These are phyloP conservation scores for Dufourea novaeangliae DNA, from an alignment of 1,140 invertebrate species.

Conservation along the genomic window DNA sequence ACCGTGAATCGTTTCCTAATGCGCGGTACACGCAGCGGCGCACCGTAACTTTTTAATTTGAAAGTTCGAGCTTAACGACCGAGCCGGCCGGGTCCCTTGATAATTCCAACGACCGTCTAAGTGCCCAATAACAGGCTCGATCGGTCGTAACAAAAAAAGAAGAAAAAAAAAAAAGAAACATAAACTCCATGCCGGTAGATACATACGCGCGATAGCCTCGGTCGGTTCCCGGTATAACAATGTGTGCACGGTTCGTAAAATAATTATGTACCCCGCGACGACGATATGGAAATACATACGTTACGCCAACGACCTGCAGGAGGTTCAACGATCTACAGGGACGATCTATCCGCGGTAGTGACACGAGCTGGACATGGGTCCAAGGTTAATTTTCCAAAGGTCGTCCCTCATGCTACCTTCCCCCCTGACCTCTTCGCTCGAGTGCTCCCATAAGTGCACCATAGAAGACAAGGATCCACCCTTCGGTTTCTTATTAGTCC, in stretches of 20 bases:
- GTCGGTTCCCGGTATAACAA: not conserved
- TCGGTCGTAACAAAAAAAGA: too few relatives aligned
- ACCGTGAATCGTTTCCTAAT: constrained; percentile 34
- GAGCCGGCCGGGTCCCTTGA: not conserved
- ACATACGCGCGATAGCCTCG: constrained; percentile 2
- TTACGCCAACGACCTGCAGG: not conserved
- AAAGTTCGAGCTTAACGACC: constrained; percentile 11
- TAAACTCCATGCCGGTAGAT: constrained; percentile 1
- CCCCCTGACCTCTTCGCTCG: not conserved
- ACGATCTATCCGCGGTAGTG: not conserved
- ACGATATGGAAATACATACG: constrained; percentile 2
- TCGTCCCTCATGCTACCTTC: not conserved
- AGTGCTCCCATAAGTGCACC: constrained; percentile 52
- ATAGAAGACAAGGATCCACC: constrained; percentile 9
- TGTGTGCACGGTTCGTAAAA: not conserved
- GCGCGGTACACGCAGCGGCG: not conserved
- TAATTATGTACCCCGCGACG: not conserved
- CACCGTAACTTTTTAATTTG: constrained; percentile 36
- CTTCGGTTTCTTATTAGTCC: constrained; percentile 65
- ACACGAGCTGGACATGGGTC: not conserved
- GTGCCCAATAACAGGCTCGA: constrained; percentile 4
- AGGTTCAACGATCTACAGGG: not conserved
- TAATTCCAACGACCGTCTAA: constrained; percentile 9
- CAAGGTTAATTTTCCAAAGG: constrained; percentile 48
- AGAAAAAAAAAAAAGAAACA: too few relatives aligned